Evolutionary conservation across 2,797 vertebrate genomes (phyloP), one percentile per base, ranked within the genome.

Genomic region (Schizothorax lantsangensis): DNA sequence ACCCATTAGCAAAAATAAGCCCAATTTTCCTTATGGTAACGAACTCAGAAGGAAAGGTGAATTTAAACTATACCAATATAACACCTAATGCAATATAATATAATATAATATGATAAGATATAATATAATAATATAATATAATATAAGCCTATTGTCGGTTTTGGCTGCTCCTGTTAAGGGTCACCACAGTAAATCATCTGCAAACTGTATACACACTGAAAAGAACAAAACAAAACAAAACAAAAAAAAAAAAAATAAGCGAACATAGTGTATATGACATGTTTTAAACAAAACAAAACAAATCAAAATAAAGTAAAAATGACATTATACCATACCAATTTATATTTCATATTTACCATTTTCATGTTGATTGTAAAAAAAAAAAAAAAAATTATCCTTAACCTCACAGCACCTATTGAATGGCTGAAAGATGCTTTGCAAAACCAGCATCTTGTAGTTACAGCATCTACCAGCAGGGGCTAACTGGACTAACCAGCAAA

Each of bases 1-100:
- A 59, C 17, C 17, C 47, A 79, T 69, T 79, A 69, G 33, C 45
- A 79, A 68, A 64, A 84, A 52, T 78, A 52, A 21, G 7, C 12
- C 15, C 8, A 26, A 59, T 73, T 73, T 72, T 69, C 15, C 81
- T 57, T 36, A 38, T 43, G 81, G 15, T 38, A 12, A 12, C 26
- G 21, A 57, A 72, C 11, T 72, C 9, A 47, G 36, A 36, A 45
- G 9, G 9, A 43, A 72, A 19, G 38, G 8, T 30, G 14, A 43
- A 72, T 54, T 36, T 40, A 17, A 36, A 71, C 4, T 40, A 8
- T 26, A 52, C 10, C 3, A 52, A 64, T 69, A 69, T 52, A 6
- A 47, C 17, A 81, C 4, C 45, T 47, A 75, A 30, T 36, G 7
- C 9, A 59, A n/a, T n/a, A 72, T 33, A 64, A 26, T 14, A 26